Conservation (phyloP, 2,113 vertebrate species). For the Neotoma lepida region DNA sequence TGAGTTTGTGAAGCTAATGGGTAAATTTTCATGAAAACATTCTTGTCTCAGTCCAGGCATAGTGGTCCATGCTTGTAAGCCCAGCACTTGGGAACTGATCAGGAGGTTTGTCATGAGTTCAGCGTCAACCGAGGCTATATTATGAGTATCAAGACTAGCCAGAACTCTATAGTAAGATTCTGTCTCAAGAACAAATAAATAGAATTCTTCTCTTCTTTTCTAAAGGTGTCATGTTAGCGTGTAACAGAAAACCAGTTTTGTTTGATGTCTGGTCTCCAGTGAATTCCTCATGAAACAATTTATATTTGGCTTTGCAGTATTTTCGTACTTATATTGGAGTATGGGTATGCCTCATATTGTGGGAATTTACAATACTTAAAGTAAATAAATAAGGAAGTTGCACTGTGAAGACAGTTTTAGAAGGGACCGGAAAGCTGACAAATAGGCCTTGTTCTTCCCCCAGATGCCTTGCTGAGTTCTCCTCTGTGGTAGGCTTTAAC, state of each 20-base stretch:
- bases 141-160: not conserved
- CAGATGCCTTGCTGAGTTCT: not conserved
- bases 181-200: not conserved
- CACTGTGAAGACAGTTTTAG: slow-evolving; percentile 49
- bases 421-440: slow-evolving; percentile 56
- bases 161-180: not conserved
- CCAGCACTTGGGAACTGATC: not conserved
- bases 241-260: slow-evolving; percentile 62
- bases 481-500: not conserved
- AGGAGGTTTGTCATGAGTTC: not conserved
- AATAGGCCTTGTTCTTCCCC: not conserved
- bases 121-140: not conserved
- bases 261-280: slow-evolving; percentile 39
- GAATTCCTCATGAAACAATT: slow-evolving; percentile 43
- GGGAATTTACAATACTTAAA: slow-evolving; percentile 69
- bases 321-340: slow-evolving; percentile 69
- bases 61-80: not conserved
- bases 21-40: slow-evolving; percentile 44
- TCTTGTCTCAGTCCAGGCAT: not conserved
- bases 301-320: slow-evolving; percentile 64
- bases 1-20: slow-evolving; percentile 38
- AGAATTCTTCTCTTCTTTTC: not conserved
- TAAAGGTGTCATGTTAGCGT: slow-evolving; percentile 47
- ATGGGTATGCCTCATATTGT: slow-evolving; percentile 73
- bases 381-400: slow-evolving; percentile 73